Conservation (phyloP, 2,797 vertebrate species). For the Coreius guichenoti region DNA sequence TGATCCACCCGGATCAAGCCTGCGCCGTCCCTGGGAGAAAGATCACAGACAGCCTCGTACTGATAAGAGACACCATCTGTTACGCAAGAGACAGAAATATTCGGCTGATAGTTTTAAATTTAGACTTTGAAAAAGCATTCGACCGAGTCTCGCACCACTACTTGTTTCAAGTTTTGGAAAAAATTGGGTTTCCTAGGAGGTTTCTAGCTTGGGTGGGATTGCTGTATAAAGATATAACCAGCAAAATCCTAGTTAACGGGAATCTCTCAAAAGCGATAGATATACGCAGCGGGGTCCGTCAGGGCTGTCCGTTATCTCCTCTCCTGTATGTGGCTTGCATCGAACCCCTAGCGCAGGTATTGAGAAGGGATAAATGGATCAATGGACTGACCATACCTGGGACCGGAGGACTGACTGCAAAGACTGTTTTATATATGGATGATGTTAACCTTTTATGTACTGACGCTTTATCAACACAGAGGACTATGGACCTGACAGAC, state of each 20-base stretch:
- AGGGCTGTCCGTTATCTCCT: conserved; percentile 56
- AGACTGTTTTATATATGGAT: conserved; percentile 49
- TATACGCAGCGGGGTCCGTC: conserved; percentile 41
- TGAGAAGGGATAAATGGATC: conserved; percentile 60
- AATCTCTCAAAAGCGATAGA: conserved; percentile 33
- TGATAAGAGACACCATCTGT: conserved; percentile 61
- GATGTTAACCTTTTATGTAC: conserved; percentile 35
- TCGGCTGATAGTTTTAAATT: conserved; percentile 55
- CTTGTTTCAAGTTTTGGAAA: conserved; percentile 51
- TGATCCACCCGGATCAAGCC: conserved; percentile 62
- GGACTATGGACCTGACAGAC: conserved; percentile 46
- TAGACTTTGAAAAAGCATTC: conserved; percentile 64
- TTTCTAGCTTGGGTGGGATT: conserved; percentile 54
- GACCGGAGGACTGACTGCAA: not conserved
- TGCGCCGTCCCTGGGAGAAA: conserved; percentile 52
- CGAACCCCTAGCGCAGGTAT: conserved; percentile 54
- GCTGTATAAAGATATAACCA: conserved; percentile 33
- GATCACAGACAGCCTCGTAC: conserved; percentile 59
- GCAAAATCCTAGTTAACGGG: conserved; percentile 49
- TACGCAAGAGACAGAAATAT: conserved; percentile 61
- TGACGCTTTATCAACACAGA: conserved; percentile 8
- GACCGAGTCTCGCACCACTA: conserved; percentile 55
- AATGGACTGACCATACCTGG: conserved; percentile 32
- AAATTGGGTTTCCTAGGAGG: conserved; percentile 42
- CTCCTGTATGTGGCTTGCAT: conserved; percentile 41